Conservation (phyloP, 1,140 invertebrate species). For the Drosophila sucinea region DNA sequence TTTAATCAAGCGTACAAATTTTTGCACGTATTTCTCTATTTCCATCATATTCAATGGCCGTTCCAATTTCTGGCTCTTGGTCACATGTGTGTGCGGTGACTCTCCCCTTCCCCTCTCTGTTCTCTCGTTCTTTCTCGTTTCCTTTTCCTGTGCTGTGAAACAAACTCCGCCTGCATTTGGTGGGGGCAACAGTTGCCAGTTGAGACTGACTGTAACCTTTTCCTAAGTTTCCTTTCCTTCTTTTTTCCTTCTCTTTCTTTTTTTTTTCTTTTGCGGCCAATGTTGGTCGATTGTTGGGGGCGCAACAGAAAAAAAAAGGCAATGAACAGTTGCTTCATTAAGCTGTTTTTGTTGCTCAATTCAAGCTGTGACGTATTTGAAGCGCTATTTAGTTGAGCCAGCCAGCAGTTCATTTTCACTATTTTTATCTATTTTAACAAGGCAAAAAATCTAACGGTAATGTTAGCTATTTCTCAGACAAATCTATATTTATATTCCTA, state of each 20-base stretch:
- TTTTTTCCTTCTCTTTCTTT: constrained; percentile 11
- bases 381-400: constrained; percentile 2
- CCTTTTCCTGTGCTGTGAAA: constrained; percentile 47
- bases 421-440: neutral
- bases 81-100: constrained; percentile 60
- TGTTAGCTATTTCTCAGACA: too few relatives aligned
- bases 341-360: constrained; percentile 15
- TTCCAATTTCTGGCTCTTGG: constrained; percentile 53
- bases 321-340: constrained; percentile 14
- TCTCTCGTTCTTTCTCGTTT: neutral
- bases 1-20: constrained; percentile 80
- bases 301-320: neutral
- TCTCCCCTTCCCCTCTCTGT: constrained; percentile 3
- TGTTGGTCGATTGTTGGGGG: neutral
- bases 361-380: constrained; percentile 15
- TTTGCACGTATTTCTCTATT: constrained; percentile 74
- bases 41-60: constrained; percentile 73
- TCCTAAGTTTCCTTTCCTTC: constrained; percentile 44
- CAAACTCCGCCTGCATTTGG: constrained; percentile 45
- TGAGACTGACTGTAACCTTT: constrained; percentile 64
- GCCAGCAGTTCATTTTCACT: neutral
- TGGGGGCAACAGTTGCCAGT: constrained; percentile 67
- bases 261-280: constrained; percentile 18
- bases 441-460: neutral
- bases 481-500: too few relatives aligned